Conservation (phyloP, 2,113 vertebrate species). For the Prinia subflava region DNA sequence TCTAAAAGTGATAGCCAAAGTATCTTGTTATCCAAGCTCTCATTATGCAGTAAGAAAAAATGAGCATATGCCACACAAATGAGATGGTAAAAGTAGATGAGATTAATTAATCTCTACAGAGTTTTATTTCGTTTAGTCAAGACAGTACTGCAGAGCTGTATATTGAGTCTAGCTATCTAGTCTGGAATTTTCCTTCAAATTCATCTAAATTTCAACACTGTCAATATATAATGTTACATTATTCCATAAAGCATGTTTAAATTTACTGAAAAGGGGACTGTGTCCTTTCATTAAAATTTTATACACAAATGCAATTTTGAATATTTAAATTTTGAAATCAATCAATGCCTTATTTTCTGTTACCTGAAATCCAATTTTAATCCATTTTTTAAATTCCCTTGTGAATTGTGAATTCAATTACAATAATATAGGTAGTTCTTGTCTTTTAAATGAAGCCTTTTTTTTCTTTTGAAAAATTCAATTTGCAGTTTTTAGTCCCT, state of each 20-base stretch:
- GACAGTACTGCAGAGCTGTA: neutral
- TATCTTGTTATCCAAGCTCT: neutral
- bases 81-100: neutral
- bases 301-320: neutral
- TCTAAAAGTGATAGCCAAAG: neutral
- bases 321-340: neutral
- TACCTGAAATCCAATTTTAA: neutral
- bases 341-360: neutral
- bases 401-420: neutral
- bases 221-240: neutral
- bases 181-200: neutral
- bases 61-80: neutral
- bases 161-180: neutral
- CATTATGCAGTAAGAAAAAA: neutral
- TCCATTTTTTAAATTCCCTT: neutral
- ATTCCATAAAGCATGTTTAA: neutral
- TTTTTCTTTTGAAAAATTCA: neutral
- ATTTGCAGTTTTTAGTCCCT: neutral
- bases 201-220: neutral
- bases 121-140: neutral
- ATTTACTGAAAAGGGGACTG: neutral
- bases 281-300: neutral
- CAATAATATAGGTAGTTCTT: neutral
- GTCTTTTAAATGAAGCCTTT: rapidly evolving
- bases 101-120: neutral